These are phyloP conservation scores for Mixornis gularis DNA, from an alignment of 2,113 vertebrate genomes.

Conservation along the genomic window DNA sequence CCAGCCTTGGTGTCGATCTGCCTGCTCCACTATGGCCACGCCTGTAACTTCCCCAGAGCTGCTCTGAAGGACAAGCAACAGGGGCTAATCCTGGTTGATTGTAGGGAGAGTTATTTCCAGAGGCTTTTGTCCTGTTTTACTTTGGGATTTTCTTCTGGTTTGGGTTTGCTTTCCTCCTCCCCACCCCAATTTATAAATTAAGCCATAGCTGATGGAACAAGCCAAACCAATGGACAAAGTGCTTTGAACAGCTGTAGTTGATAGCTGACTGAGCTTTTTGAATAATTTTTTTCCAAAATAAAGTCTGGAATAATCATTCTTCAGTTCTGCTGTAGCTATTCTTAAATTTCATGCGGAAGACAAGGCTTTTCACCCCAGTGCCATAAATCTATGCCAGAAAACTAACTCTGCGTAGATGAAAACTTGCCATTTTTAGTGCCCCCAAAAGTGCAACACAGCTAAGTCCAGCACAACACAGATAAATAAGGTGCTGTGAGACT, in stretches of 20 bases:
- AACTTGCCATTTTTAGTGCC: neutral
- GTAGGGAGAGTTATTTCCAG: neutral
- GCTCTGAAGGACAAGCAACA: neutral
- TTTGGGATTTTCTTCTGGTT: neutral
- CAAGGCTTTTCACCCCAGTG: neutral
- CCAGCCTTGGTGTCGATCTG: rapidly evolving
- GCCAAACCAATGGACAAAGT: neutral
- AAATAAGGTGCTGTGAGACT: neutral
- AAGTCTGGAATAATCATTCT: neutral
- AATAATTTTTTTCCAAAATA: neutral
- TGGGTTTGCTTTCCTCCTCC: neutral
- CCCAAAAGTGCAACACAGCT: neutral
- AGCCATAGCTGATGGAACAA: neutral
- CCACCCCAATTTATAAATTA: neutral
- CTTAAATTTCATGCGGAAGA: neutral
- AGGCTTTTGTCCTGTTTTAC: neutral
- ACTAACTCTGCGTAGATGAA: neutral
- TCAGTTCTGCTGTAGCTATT: neutral
- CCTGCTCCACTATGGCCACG: neutral
- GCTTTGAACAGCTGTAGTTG: neutral
- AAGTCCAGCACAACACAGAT: neutral
- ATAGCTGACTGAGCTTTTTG: neutral
- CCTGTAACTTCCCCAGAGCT: neutral
- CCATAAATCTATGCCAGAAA: neutral
- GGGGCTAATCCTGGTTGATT: neutral